Evolutionary conservation across 2,113 vertebrate genomes (phyloP), one percentile per base, ranked within the genome.

Genomic region (Ictalurus punctatus): DNA sequence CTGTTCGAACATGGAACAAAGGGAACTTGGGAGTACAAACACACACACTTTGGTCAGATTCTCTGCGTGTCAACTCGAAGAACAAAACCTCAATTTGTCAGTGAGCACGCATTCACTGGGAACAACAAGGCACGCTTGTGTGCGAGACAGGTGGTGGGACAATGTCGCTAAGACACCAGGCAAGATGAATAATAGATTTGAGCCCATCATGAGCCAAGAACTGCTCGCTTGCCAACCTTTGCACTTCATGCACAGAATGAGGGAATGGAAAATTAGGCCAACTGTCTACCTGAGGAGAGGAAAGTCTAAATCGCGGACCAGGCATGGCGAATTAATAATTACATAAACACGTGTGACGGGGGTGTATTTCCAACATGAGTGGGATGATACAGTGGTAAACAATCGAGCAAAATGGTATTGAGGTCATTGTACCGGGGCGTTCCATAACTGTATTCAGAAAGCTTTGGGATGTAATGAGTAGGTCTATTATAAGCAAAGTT

Each of bases 111-210:
- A 95, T 97, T 97, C 96, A 96, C 88, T 97, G 96, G 96, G 96
- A 97, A 97, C 96, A 97, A 97, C 97, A 97, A 97, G 96, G 96
- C 96, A 96, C 96, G 97, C 97, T 97, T 97, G 97, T 97, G 96
- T 97, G 95, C 95, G 96, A 97, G 97, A 97, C 97, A 97, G 97
- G 97, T 98, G 97, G 97, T 96, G 96, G 96, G 97, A 97, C 97
- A 97, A 87, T 97, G 96, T 96, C 97, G 96, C 97, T 96, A 96
- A 97, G 97, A 97, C 97, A 97, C 97, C 96, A 96, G 97, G 97
- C 97, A 96, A 96, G 97, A 98, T 98, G 97, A 98, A 98, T 98
- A 98, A 98, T 98, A 98, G 97, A 98, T 98, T 97, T 96, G 96
- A 95, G 95, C 96, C 96, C 95, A 96, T 97, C 52, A 95, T 95